Evolutionary conservation across 2,888 invertebrate species (phyloP).

Genomic region (Cantharis lateralis): DNA sequence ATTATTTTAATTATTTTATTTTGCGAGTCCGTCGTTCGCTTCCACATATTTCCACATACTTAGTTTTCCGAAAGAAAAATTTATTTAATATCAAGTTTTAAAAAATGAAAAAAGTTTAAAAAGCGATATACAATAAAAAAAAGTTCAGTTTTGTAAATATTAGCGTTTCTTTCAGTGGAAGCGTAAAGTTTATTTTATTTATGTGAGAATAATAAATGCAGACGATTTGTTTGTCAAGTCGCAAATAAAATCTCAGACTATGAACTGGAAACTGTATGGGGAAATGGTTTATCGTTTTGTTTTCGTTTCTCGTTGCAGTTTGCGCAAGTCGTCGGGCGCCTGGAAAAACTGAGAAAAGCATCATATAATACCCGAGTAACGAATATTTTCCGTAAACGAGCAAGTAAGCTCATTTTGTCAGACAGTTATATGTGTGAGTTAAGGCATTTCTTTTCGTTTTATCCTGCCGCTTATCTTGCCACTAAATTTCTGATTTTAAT

Average conservation of each 20-base stretch:
- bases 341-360: constrained; percentile 47
- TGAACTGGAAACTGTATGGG: constrained; percentile 54
- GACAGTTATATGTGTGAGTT: constrained; percentile 57
- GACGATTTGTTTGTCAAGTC: constrained; percentile 49
- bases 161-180: constrained; percentile 14
- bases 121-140: constrained; percentile 1
- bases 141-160: constrained; percentile 19
- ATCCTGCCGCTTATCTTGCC: constrained; percentile 60
- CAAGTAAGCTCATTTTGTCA: constrained; percentile 52
- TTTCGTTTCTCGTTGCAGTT: constrained; percentile 53
- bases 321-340: constrained; percentile 47
- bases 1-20: too few species aligned
- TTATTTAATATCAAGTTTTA: neutral
- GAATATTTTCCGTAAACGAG: constrained; percentile 53
- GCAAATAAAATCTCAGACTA: constrained; percentile 52
- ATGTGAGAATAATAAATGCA: constrained; percentile 28
- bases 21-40: too few species aligned
- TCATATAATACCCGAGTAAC: constrained; percentile 50
- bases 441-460: constrained; percentile 56
- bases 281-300: constrained; percentile 55
- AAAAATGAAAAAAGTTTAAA: neutral
- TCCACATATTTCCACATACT: too few species aligned
- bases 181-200: constrained; percentile 16
- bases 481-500: constrained; percentile 65
- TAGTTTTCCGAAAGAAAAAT: neutral